Evolutionary conservation across 1,140 invertebrate genomes (phyloP).

Genomic region (Brachionus rotundiformis): DNA sequence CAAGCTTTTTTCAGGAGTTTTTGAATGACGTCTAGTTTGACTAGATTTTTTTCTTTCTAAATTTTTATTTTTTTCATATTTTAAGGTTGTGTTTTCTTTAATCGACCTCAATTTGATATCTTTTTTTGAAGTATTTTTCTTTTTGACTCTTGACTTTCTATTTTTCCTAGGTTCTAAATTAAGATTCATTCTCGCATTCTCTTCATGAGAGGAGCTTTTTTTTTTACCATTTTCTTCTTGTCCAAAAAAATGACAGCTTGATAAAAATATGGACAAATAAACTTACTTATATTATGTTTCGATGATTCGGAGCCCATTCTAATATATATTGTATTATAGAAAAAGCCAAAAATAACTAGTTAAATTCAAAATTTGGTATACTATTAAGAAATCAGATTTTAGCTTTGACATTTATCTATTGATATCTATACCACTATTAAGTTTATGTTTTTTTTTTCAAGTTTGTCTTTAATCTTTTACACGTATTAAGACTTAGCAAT

Average conservation of each 20-base stretch:
- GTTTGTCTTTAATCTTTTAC: not conserved
- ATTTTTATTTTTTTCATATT: not conserved
- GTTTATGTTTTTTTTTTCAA: not conserved
- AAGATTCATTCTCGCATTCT: not conserved
- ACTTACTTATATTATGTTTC: not conserved
- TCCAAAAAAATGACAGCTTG: too few species aligned
- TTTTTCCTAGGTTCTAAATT: not conserved
- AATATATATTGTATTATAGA: not conserved
- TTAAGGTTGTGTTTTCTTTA: not conserved
- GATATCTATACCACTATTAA: not conserved
- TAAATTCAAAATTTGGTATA: not conserved
- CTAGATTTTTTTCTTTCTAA: not conserved
- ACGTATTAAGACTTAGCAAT: constrained; percentile 1
- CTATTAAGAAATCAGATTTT: not conserved
- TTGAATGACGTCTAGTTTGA: not conserved
- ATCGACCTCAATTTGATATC: not conserved
- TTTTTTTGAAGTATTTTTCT: not conserved
- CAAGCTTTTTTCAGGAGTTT: not conserved
- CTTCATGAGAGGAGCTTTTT: not conserved
- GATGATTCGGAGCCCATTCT: not conserved
- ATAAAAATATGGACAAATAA: not conserved
- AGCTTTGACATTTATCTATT: not conserved
- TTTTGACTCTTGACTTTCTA: not conserved
- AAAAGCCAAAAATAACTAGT: not conserved
- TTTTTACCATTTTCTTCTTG: not conserved